These are phyloP conservation scores for Lateolabrax maculatus DNA, from an alignment of 2,797 vertebrate species.

Conservation along the genomic window DNA sequence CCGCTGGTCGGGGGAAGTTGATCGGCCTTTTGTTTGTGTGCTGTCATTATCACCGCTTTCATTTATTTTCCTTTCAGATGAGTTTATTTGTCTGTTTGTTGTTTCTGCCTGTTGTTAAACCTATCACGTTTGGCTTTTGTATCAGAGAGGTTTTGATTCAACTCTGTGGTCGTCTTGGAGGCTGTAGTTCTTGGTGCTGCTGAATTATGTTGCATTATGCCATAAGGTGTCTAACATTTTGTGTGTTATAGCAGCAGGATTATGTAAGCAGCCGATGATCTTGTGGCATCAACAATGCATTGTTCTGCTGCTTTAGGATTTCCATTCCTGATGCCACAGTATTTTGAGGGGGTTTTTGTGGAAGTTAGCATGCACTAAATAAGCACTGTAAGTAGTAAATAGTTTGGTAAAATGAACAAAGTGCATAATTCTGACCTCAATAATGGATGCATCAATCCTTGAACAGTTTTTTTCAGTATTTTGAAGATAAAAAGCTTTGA, in stretches of 20 bases:
- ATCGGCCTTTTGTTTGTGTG: too few species aligned
- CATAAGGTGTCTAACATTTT: background rate
- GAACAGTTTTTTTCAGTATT: background rate
- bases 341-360: background rate
- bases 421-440: background rate
- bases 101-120: background rate
- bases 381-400: background rate
- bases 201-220: background rate
- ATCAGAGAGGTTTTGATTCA: too few species aligned
- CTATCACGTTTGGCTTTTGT: too few species aligned
- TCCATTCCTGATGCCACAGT: background rate
- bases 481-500: background rate
- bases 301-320: background rate
- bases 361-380: background rate
- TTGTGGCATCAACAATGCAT: background rate
- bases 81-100: background rate
- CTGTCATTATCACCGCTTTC: background rate
- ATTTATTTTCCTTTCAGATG: background rate
- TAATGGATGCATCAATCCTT: background rate
- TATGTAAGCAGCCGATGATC: conserved; percentile 4
- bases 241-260: background rate
- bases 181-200: too few species aligned
- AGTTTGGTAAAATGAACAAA: background rate
- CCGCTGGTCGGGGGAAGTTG: too few species aligned
- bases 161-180: too few species aligned